A percentile compares a stretch with the other conserved stretches of the same genome.
Conservation (phyloP, 2,888 invertebrate genomes). For the Eupithecia exiguata region DNA sequence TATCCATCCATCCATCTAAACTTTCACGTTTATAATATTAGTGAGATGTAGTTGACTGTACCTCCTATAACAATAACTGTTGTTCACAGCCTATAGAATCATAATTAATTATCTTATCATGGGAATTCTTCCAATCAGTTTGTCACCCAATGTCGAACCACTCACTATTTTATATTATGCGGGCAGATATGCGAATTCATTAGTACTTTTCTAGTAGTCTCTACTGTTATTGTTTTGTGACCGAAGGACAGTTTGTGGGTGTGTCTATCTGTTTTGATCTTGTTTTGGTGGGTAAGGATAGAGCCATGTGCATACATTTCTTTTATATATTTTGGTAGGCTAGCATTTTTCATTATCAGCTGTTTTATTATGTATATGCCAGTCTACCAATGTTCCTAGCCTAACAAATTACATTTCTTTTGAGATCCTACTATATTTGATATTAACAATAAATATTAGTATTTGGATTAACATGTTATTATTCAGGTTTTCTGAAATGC, state of each 20-base stretch:
- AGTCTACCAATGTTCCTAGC: background rate
- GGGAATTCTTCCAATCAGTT: constrained; percentile 40
- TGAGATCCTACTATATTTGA: background rate
- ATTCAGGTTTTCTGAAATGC: background rate
- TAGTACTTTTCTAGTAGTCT: background rate
- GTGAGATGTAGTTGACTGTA: constrained; percentile 10
- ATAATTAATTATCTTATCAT: constrained; percentile 43
- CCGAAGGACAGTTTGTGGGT: constrained; percentile 1
- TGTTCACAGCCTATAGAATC: constrained; percentile 27
- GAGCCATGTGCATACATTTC: background rate
- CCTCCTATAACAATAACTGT: constrained; percentile 22
- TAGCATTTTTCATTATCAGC: background rate
- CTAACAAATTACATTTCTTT: background rate
- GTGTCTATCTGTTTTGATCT: constrained; percentile 8
- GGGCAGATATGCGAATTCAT: constrained; percentile 26
- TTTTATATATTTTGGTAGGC: background rate
- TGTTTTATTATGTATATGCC: background rate
- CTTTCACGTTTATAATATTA: no score
- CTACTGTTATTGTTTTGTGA: background rate
- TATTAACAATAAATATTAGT: background rate
- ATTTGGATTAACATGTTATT: background rate
- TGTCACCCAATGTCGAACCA: constrained; percentile 27
- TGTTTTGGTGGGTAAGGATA: background rate
- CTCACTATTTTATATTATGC: constrained; percentile 30
- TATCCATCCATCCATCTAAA: no score